These are phyloP conservation scores for Tenebrosternarchus preto DNA, from an alignment of 2,113 vertebrate species.

Conservation along the genomic window DNA sequence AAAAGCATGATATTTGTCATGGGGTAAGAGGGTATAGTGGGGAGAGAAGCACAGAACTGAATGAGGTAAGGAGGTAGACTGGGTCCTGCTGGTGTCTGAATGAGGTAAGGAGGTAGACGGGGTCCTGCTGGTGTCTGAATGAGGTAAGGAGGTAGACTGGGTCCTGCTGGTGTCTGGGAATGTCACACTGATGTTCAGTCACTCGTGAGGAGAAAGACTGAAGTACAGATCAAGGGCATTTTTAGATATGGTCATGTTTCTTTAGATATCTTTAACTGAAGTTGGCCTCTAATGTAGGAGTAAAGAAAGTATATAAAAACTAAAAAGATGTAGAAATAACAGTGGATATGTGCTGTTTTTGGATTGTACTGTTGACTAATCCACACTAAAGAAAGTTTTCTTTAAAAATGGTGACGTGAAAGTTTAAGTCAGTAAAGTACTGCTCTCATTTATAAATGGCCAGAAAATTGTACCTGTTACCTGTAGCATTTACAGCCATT, in stretches of 20 bases:
- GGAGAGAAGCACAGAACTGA: constrained; percentile 26
- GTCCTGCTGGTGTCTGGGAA: background rate
- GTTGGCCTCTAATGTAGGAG: background rate
- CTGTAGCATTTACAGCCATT: constrained; percentile 29
- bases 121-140: too few relatives aligned
- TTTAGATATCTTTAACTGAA: constrained; percentile 24
- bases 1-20: constrained; percentile 25
- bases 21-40: constrained; percentile 24
- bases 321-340: background rate
- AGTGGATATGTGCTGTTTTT: background rate
- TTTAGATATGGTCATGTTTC: constrained; percentile 8
- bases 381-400: background rate
- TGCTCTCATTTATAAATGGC: constrained; percentile 1
- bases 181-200: background rate
- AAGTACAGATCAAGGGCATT: background rate
- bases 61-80: too few relatives aligned
- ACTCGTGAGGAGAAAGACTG: background rate
- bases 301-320: background rate
- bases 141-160: too few relatives aligned
- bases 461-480: constrained; percentile 14
- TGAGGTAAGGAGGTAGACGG: too few relatives aligned
- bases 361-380: background rate
- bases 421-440: constrained; percentile 3
- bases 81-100: too few relatives aligned
- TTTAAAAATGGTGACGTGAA: constrained; percentile 1